Evolutionary conservation across 2,113 vertebrate genomes (phyloP), one percentile per base, ranked within the genome.

Genomic region (Pterophyllum scalare): DNA sequence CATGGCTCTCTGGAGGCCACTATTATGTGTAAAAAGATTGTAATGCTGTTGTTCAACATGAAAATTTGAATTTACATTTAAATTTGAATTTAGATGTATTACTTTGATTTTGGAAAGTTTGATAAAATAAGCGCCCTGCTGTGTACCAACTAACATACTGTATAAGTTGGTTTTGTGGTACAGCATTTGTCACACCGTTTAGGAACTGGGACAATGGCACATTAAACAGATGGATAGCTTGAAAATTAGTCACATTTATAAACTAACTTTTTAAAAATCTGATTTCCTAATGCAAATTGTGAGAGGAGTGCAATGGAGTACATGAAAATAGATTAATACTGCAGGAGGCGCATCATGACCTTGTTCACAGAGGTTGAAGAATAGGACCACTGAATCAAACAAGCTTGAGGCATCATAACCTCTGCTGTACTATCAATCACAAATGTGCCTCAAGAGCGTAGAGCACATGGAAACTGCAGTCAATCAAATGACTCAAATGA

Each of bases 401-500:
- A 64, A 80, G 88, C 93, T 86, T 35, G 52, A 78, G 84, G 92
- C 88, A 83, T 70, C 52, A 10, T 90, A 83, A 93, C 86, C 83
- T 54, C 59, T 72, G 79, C 59, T 81, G 82, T 78, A 75, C 79
- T 59, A 88, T 89, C 90, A 84, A 88, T 90, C 88, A 92, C 67
- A 85, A 89, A 87, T 59, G 80, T 26, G 82, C 77, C 91, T 77
- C 80, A 61, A 81, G 86, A 87, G 85, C 59, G 6, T 76, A 83
- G 64, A 88, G 77, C 4, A 1, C 20, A 83, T 59, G 64, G 65
- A 83, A 85, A 87, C 82, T 79, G 64, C 65, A 88, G 87, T 92
- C 84, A 84, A 79, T 88, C 57, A 82, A 75, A 89, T 80, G 22
- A 22, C 33, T 88, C 28, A 65, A 52, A 64, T 77, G 77, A 52